These are phyloP conservation scores for Pachyuromys duprasi DNA, from an alignment of 2,797 vertebrate genomes.

Conservation along the genomic window DNA sequence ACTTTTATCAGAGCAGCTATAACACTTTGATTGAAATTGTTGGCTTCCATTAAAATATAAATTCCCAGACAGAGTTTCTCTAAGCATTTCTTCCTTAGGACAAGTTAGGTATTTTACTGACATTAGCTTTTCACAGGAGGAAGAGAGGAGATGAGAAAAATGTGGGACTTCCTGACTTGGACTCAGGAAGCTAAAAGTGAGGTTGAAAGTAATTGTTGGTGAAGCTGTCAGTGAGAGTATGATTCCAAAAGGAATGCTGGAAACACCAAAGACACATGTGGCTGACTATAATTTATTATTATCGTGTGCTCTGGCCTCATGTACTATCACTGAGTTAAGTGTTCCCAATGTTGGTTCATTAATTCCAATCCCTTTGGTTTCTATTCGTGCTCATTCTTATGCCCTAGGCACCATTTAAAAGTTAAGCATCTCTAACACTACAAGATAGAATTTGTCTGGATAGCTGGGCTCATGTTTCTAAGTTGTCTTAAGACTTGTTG, in stretches of 20 bases:
- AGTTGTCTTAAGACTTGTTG: constrained; percentile 25
- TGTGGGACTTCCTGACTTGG: neutral
- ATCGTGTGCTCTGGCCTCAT: neutral
- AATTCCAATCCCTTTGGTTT: neutral
- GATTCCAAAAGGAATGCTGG: neutral
- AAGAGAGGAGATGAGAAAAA: neutral
- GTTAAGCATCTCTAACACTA: neutral
- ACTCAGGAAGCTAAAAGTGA: constrained; percentile 3
- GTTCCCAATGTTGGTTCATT: neutral
- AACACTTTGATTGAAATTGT: constrained; percentile 49
- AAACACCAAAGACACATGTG: neutral
- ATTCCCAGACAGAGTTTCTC: constrained; percentile 26
- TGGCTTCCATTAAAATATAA: constrained; percentile 58
- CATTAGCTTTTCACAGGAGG: constrained; percentile 36
- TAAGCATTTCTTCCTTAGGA: constrained; percentile 28
- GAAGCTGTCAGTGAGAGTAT: neutral
- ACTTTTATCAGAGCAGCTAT: constrained; percentile 45
- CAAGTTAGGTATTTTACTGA: constrained; percentile 54
- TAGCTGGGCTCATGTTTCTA: neutral
- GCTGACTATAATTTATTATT: neutral
- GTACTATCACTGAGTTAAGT: neutral
- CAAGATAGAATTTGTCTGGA: neutral
- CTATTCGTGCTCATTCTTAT: neutral
- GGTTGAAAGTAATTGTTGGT: neutral
- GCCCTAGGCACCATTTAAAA: neutral